Conservation (phyloP, 2,888 invertebrate genomes). For the Gymnocheta viridis region DNA sequence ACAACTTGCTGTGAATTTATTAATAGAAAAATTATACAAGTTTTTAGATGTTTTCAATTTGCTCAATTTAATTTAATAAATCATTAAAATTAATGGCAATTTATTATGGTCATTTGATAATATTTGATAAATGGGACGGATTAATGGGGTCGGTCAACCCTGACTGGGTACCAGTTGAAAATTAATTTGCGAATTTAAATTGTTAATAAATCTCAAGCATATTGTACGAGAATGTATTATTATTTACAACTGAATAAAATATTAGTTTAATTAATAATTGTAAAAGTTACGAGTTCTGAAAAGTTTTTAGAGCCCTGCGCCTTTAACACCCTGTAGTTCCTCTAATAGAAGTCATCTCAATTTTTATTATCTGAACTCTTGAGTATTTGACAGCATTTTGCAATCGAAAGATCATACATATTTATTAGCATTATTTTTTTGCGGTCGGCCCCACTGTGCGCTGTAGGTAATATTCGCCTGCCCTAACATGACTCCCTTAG, state of each 20-base stretch:
- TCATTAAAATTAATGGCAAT: neutral
- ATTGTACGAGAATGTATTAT: neutral
- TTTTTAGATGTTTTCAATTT: neutral
- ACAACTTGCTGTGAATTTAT: slow-evolving; percentile 11
- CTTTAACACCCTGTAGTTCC: no score
- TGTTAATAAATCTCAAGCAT: neutral
- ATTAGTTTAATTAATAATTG: neutral
- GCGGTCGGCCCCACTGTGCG: no score
- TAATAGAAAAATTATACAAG: neutral
- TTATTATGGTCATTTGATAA: slow-evolving; percentile 4
- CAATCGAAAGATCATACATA: no score
- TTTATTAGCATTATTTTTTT: no score
- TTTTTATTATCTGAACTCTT: no score
- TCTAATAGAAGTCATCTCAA: no score
- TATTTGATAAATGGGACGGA: neutral
- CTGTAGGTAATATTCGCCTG: no score
- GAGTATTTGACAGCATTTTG: no score
- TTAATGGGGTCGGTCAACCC: no score
- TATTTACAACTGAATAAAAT: neutral
- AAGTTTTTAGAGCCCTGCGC: no score
- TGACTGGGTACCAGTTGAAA: neutral
- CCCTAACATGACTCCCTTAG: no score
- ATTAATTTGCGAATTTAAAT: neutral
- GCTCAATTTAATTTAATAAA: neutral
- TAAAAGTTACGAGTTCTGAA: no score